These are phyloP conservation scores for Chaenodraco wilsoni DNA, from an alignment of 2,797 vertebrate genomes.

Conservation along the genomic window DNA sequence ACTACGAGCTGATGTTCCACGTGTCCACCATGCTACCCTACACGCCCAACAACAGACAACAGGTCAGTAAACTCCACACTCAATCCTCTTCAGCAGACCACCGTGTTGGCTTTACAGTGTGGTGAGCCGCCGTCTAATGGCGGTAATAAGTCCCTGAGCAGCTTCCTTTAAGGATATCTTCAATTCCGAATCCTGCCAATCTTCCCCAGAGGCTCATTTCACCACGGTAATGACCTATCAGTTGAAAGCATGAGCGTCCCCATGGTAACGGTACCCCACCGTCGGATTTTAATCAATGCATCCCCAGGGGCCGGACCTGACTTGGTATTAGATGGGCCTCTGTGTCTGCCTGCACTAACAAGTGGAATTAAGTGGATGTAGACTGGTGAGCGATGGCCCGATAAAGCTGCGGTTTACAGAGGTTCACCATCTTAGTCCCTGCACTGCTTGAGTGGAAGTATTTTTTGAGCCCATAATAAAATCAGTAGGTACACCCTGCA, in stretches of 20 bases:
- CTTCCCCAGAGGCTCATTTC: constrained; percentile 65
- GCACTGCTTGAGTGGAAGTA: constrained; percentile 30
- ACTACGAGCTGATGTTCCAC: constrained; percentile 99
- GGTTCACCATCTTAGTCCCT: constrained; percentile 38
- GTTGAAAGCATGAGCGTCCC: constrained; percentile 60
- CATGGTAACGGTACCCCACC: constrained; percentile 64
- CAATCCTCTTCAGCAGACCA: constrained; percentile 15
- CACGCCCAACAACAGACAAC: constrained; percentile 96
- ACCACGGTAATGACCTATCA: constrained; percentile 66
- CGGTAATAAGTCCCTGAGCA: constrained; percentile 58
- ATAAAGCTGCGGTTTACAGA: constrained; percentile 51
- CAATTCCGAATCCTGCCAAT: constrained; percentile 57
- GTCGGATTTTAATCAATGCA: constrained; percentile 72
- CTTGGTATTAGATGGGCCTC: constrained; percentile 52
- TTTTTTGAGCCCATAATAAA: constrained; percentile 40
- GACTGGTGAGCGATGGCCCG: constrained; percentile 41
- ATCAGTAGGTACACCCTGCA: constrained; percentile 18
- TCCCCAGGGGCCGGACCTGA: constrained; percentile 52
- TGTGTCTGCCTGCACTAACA: constrained; percentile 54
- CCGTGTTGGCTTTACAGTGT: constrained; percentile 18
- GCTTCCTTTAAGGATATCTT: constrained; percentile 60
- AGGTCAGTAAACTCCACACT: constrained; percentile 82
- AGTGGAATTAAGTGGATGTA: constrained; percentile 70
- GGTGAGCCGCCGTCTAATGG: constrained; percentile 31
- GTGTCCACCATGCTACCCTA: constrained; percentile 97